Conservation (phyloP, 2,888 invertebrate genomes). For the Melikaiella ostensackeni region DNA sequence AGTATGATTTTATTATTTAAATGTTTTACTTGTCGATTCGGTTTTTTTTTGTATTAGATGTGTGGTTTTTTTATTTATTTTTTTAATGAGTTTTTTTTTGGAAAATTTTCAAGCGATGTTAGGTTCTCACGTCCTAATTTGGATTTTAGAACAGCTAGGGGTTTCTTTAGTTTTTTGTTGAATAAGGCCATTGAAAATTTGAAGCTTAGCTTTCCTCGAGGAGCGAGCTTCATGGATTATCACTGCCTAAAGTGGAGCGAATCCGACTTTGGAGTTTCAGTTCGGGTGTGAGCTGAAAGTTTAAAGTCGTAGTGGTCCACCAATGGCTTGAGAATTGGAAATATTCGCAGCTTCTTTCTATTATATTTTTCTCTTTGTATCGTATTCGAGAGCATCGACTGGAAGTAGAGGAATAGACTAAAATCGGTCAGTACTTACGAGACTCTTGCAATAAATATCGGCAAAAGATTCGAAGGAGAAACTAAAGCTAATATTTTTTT, state of each 20-base stretch:
- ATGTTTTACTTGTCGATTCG: too few species aligned
- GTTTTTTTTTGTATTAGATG: too few species aligned
- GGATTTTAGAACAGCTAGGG: background rate
- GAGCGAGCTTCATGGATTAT: conserved; percentile 24
- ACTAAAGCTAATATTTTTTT: background rate
- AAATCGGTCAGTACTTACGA: background rate
- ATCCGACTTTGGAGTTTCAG: background rate
- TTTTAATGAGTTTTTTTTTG: background rate
- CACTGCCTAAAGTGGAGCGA: conserved; percentile 25
- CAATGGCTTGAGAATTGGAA: conserved; percentile 2
- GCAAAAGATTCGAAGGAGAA: background rate
- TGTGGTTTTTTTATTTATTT: too few species aligned
- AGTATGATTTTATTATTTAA: background rate
- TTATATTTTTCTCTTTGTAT: too few species aligned
- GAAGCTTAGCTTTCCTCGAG: conserved; percentile 10
- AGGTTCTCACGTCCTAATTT: background rate
- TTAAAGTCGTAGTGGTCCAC: conserved; percentile 9
- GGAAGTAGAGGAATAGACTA: background rate
- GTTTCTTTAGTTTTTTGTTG: background rate
- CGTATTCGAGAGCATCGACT: too few species aligned
- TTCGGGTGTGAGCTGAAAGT: background rate
- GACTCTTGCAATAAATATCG: background rate
- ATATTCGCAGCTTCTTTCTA: conserved; percentile 3
- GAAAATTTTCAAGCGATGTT: background rate
- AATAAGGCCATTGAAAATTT: conserved; percentile 7